Base-by-base conservation (phyloP, 2,113 vertebrate species). In the Pomatorhinus ruficollis region DNA sequence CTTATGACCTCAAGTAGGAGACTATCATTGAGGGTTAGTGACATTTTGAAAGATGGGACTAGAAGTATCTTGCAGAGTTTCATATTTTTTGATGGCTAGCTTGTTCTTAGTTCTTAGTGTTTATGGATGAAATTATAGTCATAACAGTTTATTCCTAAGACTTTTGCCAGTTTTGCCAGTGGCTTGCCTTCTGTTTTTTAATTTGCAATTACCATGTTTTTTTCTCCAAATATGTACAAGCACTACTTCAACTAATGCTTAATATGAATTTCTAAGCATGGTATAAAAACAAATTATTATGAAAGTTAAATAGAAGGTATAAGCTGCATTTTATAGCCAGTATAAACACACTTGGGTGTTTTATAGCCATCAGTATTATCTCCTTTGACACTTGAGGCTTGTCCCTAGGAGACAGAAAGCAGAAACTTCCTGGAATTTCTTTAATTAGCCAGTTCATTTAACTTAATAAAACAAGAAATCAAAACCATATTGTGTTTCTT, bases 341-440 rank as follows among this genome's bases (percentile, higher is more conserved):
- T 75, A 92, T 95, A 95, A 97, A 95, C 89, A 92, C 83, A 72
- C 37, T 94, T 76, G 40, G 65, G 75, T 96, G 91, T 94, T 97
- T 96, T 96, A 96, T 56, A 93, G 95, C 61, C 77, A 76, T 69
- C 64, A 47, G 44, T 84, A 76, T 95, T 89, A 97, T 96, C 96
- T 97, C 87, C 91, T 94, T 93, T 95, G 94, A 91, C 81, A 92
- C 94, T 76, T 89, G 77, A 95, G 57, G 81, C 91, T 83, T 94
- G 84, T 94, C 77, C 87, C 53, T 84, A 57, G 87, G 91, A 95
- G 91, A 94, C 65, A 96, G 74, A 96, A 95, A 93, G 66, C 94
- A 96, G 96, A 96, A 95, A 96, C 95, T 95, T 97, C 89, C 91
- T 97, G 94, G 91, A 92, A 96, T 95, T 95, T 95, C 76, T 95